These are phyloP conservation scores for Tragelaphus imberbis DNA, from an alignment of 2,113 vertebrate genomes.

Conservation along the genomic window DNA sequence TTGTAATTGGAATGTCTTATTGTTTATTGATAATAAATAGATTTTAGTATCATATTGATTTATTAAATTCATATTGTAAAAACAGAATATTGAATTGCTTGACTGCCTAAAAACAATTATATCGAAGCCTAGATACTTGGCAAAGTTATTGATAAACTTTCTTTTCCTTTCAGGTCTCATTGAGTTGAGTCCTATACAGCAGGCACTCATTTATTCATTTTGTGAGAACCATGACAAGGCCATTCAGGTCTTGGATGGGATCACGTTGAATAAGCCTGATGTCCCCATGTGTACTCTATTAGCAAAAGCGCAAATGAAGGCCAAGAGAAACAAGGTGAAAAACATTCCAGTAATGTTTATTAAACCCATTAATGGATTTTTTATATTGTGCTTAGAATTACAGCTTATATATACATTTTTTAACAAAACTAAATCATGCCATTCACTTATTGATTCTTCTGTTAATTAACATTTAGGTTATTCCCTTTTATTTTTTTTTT, in stretches of 20 bases:
- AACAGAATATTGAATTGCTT: background rate
- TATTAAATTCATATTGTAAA: conserved; percentile 9
- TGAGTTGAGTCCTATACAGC: conserved; percentile 74
- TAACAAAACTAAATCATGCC: background rate
- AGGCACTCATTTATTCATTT: conserved; percentile 82
- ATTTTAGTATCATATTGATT: background rate
- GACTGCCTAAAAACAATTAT: background rate
- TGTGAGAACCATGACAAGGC: conserved; percentile 81
- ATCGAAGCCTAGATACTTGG: background rate
- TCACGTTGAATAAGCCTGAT: conserved; percentile 46
- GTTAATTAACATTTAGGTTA: background rate
- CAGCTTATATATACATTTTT: background rate
- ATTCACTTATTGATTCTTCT: background rate
- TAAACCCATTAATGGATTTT: background rate
- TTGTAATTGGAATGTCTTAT: background rate
- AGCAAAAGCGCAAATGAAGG: conserved; percentile 85
- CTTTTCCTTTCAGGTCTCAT: conserved; percentile 72
- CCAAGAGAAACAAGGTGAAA: conserved; percentile 77
- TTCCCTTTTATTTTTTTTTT: background rate
- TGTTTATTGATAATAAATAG: background rate
- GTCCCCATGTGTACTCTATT: conserved; percentile 69
- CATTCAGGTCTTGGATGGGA: conserved; percentile 71
- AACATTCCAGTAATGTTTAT: background rate
- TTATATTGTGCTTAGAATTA: background rate
- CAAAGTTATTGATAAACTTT: background rate